These are phyloP conservation scores for Pseudeuparius sepicola DNA, from an alignment of 2,888 invertebrate species.

Conservation along the genomic window DNA sequence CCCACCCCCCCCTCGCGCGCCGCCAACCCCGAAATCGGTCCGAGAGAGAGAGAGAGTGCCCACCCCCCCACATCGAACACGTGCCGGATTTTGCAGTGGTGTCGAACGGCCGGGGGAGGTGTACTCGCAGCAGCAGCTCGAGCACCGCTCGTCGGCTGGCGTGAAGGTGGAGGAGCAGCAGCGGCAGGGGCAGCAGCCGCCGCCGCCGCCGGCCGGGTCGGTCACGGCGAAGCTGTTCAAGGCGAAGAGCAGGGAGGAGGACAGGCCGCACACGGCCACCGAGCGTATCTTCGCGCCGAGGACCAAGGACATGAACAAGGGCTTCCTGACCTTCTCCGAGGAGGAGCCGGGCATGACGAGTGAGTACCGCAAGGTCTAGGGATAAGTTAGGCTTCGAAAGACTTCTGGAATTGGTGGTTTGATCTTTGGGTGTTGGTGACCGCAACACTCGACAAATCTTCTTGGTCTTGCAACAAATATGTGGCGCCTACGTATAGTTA, in stretches of 20 bases:
- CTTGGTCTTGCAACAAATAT: slow-evolving; percentile 19
- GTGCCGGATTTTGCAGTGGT: too few species aligned
- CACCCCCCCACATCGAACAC: too few species aligned
- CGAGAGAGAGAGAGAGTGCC: too few species aligned
- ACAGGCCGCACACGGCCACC: slow-evolving; percentile 58
- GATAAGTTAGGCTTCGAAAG: too few species aligned
- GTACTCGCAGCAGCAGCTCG: slow-evolving; percentile 59
- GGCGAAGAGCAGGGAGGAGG: slow-evolving; percentile 8
- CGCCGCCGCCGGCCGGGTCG: slow-evolving; percentile 19
- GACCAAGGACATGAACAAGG: slow-evolving; percentile 89
- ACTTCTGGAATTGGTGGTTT: slow-evolving; percentile 14
- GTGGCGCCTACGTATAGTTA: too few species aligned
- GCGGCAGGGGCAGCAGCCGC: slow-evolving; percentile 15
- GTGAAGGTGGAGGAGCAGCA: slow-evolving; percentile 11
- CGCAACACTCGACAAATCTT: slow-evolving; percentile 15
- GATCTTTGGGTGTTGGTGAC: slow-evolving; percentile 12
- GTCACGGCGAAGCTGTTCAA: slow-evolving; percentile 38
- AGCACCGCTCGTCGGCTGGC: too few species aligned
- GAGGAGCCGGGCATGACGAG: slow-evolving; percentile 76
- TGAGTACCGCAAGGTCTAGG: too few species aligned
- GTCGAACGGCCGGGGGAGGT: slow-evolving; percentile 71
- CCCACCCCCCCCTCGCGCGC: too few species aligned
- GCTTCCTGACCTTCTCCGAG: slow-evolving; percentile 79
- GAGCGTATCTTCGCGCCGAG: slow-evolving; percentile 69
- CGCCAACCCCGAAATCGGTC: too few species aligned